Evolutionary conservation across 2,888 invertebrate genomes (phyloP), one percentile per base, ranked within the genome.

Genomic region (Spodoptera picta): DNA sequence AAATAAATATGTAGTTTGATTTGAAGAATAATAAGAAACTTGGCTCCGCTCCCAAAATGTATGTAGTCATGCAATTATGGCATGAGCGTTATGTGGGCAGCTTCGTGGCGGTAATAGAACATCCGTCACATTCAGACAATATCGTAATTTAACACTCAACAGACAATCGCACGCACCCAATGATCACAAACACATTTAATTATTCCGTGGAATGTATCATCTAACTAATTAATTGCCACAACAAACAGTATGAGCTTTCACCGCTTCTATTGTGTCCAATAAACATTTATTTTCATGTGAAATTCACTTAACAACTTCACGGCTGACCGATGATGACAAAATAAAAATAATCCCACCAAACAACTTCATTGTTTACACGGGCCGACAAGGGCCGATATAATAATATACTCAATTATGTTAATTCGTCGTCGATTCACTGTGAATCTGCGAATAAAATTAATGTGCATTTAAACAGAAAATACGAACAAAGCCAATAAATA

Each of bases 391-490:
- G 81, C 83, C 86, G 82, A 87, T 87, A 90, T 88, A 87, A 89
- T 89, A 86, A 87, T 86, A 88, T 84, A 88, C 90, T 92, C 87
- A 92, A 88, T 92, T 92, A 92, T 92, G 92, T 91, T 92, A 92
- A 93, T 92, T 88, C 88, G 84, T 86, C 87, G 89, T 83, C 90
- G 90, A 92, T 92, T 91, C 92, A 89, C 89, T 87, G 86, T 84
- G 87, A 92, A 91, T 92, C 91, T 89, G 92, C 89, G 91, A 90
- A 92, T 89, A 90, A 91, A 92, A 92, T 92, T 89, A 92, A 91
- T 92, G 92, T 91, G 88, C 89, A 88, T 90, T 92, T 90, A 92
- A 92, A 92, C 87, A 87, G 88, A 90, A 93, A 93, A 90, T 91
- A 87, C 89, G 90, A 88, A 91, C 89, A 88, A 87, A 88, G 88